Evolutionary conservation across 2,797 vertebrate genomes (phyloP).

Genomic region (Phrynocephalus forsythii): DNA sequence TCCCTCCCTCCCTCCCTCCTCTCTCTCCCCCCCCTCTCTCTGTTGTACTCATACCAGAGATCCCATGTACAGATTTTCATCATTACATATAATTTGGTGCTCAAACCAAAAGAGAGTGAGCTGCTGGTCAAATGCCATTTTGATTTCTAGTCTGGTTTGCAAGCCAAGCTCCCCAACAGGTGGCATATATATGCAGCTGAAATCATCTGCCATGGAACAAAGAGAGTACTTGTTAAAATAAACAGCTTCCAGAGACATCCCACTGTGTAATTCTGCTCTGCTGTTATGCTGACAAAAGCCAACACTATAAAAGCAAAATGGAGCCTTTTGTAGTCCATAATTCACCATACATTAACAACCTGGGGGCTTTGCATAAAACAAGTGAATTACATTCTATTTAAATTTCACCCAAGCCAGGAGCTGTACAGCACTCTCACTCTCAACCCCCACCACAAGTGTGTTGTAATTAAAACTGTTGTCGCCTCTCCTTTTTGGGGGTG

Average conservation of each 20-base stretch:
- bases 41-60: too few species aligned
- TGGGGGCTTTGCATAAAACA: not conserved
- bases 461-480: not conserved
- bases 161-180: too few species aligned
- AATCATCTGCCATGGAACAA: not conserved
- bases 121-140: not conserved
- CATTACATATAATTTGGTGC: not conserved
- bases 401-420: not conserved
- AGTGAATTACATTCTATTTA: not conserved
- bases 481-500: not conserved
- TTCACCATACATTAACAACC: not conserved
- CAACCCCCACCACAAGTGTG: not conserved
- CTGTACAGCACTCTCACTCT: not conserved
- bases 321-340: conserved; percentile 1
- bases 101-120: not conserved
- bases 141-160: not conserved
- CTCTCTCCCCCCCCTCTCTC: not conserved
- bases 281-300: not conserved
- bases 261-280: not conserved
- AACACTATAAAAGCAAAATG: not conserved
- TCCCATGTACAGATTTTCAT: too few species aligned
- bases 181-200: not conserved
- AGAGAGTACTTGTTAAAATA: not conserved
- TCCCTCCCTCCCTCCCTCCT: not conserved
- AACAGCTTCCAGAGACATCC: not conserved